A percentile compares a stretch with the other conserved stretches of the same genome.
Evolutionary conservation across 2,797 vertebrate species (phyloP).

Genomic region (Morelia viridis): DNA sequence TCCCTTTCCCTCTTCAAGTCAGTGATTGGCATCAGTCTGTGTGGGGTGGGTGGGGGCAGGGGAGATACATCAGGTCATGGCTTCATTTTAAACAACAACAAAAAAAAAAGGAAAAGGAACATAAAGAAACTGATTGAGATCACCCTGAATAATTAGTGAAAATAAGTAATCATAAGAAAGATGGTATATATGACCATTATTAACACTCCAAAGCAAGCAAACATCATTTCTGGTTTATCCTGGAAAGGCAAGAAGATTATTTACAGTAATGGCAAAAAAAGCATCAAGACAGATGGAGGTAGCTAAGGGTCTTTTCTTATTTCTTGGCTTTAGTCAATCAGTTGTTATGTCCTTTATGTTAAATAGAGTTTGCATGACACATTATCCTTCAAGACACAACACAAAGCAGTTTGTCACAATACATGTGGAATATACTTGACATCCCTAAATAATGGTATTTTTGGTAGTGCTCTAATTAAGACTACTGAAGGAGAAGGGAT

Average conservation of each 20-base stretch:
- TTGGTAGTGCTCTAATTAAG: slow-evolving; percentile 37
- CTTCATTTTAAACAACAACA: not conserved
- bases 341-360: slow-evolving; percentile 35
- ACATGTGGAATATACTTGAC: slow-evolving; percentile 42
- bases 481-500: not conserved
- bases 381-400: slow-evolving; percentile 32
- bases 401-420: slow-evolving; percentile 39
- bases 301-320: slow-evolving; percentile 33
- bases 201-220: slow-evolving; percentile 54
- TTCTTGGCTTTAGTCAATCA: slow-evolving; percentile 9
- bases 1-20: slow-evolving; percentile 30
- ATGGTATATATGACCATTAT: not conserved
- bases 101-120: not conserved
- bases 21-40: slow-evolving; percentile 24
- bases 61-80: not conserved
- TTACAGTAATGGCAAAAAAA: slow-evolving; percentile 48
- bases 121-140: slow-evolving; percentile 11
- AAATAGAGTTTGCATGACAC: slow-evolving; percentile 31
- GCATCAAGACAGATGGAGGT: slow-evolving; percentile 19
- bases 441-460: slow-evolving; percentile 49
- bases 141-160: not conserved
- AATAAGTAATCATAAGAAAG: not conserved
- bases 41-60: not conserved
- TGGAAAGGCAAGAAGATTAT: slow-evolving; percentile 39
- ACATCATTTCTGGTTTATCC: slow-evolving; percentile 39